phyloP scores from a whole-genome alignment of 1,140 invertebrate genomes.

The Drosophila aff. region DNA sequence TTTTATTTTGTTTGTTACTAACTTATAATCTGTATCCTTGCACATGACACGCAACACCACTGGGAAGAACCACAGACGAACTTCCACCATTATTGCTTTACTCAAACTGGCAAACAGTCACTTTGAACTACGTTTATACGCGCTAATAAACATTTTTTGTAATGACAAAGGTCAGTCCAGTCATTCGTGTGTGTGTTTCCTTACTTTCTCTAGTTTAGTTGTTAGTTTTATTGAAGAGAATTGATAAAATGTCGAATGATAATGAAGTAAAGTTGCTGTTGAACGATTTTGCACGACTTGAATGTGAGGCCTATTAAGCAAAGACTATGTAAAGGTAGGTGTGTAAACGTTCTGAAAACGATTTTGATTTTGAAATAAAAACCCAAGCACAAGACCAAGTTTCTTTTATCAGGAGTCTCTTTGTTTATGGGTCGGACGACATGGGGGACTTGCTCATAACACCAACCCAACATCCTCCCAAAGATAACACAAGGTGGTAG shows the following conservation, averaged over 20 bases:
- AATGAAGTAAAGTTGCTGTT: background rate
- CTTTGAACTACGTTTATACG: constrained; percentile 11
- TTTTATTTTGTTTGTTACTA: constrained; percentile 12
- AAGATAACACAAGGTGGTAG: background rate
- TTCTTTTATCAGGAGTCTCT: background rate
- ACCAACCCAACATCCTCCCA: background rate
- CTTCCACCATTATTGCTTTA: constrained; percentile 17
- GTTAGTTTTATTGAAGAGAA: too few relatives aligned
- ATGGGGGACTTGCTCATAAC: background rate
- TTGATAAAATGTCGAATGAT: too few relatives aligned
- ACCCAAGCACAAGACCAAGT: background rate
- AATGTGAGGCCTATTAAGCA: background rate
- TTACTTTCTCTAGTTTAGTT: background rate
- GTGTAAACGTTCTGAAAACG: background rate
- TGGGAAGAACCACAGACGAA: constrained; percentile 5
- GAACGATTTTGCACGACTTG: background rate
- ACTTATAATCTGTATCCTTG: constrained; percentile 1
- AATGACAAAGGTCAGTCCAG: background rate
- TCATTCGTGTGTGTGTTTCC: background rate
- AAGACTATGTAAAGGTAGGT: background rate
- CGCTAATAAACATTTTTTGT: constrained; percentile 30
- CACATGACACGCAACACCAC: constrained; percentile 6
- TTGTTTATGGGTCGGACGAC: background rate
- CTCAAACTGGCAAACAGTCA: constrained; percentile 4
- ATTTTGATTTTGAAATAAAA: background rate